A percentile compares a stretch with the other conserved stretches of the same genome.
Evolutionary conservation across 2,113 vertebrate genomes (phyloP).

Genomic region (Mesocricetus auratus): DNA sequence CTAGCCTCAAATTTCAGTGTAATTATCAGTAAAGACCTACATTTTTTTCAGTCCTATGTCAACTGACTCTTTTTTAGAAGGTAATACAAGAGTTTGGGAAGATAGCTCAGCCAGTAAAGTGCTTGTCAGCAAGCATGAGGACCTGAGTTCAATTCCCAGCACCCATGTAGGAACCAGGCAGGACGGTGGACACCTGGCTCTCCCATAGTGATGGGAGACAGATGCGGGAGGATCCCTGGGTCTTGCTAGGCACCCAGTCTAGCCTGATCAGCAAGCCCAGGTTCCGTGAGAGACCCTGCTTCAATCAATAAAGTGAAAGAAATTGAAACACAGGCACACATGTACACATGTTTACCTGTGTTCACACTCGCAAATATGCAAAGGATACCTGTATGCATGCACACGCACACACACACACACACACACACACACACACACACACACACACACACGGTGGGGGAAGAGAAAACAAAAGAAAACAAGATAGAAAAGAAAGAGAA

Average conservation of each 20-base stretch:
- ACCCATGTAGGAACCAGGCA: neutral
- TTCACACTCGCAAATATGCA: neutral
- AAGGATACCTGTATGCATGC: neutral
- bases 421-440: too few species aligned
- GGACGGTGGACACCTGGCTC: neutral
- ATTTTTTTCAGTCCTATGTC: neutral
- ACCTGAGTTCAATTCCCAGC: neutral
- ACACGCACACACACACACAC: neutral
- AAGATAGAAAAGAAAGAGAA: neutral
- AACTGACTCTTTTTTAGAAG: neutral
- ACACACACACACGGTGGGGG: neutral
- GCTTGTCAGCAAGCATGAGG: neutral
- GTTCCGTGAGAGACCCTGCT: neutral
- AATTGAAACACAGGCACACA: neutral
- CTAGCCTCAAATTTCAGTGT: neutral
- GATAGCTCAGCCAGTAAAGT: too few species aligned
- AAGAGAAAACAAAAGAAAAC: neutral
- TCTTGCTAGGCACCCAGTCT: neutral
- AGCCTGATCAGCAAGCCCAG: neutral
- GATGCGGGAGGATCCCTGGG: neutral
- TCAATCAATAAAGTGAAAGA: neutral
- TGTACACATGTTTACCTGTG: neutral
- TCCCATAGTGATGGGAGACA: neutral
- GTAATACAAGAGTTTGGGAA: neutral
- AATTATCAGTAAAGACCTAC: neutral